Base-by-base conservation (phyloP, 2,888 invertebrate species). In the Philhelius pedissequus region DNA sequence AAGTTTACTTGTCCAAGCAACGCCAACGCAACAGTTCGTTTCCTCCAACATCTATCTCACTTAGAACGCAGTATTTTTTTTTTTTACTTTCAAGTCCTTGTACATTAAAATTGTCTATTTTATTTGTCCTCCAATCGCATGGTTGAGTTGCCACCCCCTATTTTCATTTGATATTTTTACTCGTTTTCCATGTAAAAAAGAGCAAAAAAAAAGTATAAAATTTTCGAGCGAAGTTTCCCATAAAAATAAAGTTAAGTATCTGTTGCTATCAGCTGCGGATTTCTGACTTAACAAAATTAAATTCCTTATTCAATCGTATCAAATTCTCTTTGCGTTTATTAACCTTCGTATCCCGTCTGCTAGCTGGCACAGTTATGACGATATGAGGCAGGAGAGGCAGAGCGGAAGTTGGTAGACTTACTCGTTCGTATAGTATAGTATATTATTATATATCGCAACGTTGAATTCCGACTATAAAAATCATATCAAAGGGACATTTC, bases 201-300 rank as follows among this genome's bases (percentile, higher is more conserved):
- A 48, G n/a, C 20, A 9, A 2, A 48, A 48, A 48, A 48, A 64
- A 48, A 64, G 38, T n/a, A 64, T 45, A 45, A 35, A 71, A 71
- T 71, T 78, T n/a, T 48, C 54, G 20, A 71, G n/a, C 2, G 18
- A 71, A 64, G 58, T 56, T 66, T 54, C 27, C 15, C 27, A 45
- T 66, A 38, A n/a, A 38, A 35, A 30, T n/a, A 30, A 68, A 60
- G 70, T 62, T 62, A 35, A 64, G 78, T 38, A 78, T 56, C 71
- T 64, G 64, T 48, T 71, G 64, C 64, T 64, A 56, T 35, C 78
- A 71, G 62, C 64, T 64, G 48, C 64, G 73, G 73, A 73, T 79
- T 73, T 66, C 35, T 71, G 71, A 73, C 35, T 66, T 58, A 35
- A 52, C 66, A 58, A 79, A 79, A 73, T 79, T 66, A 73, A 79